Evolutionary conservation across 2,113 vertebrate species (phyloP), one percentile per base, ranked within the genome.

Genomic region (Pomatorhinus ruficollis): DNA sequence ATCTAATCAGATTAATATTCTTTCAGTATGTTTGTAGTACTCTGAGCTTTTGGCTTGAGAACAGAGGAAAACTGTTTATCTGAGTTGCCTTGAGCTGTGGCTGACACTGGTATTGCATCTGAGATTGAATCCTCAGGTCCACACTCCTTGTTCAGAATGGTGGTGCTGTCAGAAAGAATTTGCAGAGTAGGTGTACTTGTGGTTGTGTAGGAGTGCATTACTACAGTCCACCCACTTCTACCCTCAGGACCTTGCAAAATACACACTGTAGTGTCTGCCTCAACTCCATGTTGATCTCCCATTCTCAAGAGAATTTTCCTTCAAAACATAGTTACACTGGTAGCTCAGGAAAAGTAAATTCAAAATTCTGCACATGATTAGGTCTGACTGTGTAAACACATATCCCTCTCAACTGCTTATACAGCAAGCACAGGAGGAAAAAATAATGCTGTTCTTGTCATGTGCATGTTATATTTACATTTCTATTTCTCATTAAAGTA

Each of bases 401-500:
- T 23, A 45, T 89, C 84, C 20, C 33, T 70, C 52, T 63, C 81
- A 70, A 25, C 42, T 80, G 44, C 49, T 77, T 37, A 16, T 37
- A 47, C 23, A 0, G 2, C n/a, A 50, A 92, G 12, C 27, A 70
- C 1, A 63, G 42, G 20, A 87, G 81, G 83, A 78, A 75, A 87
- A 95, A 88, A n/a, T 33, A 76, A 81, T 31, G 52, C 35, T 24
- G 37, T 11, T 33, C 86, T 87, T 94, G 75, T 65, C 76, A 69
- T 45, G 8, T 45, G n/a, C 49, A 17, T 77, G 31, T 78, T 76
- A 42, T 95, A 66, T 65, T 79, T 78, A 31, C 30, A 31, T 65
- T 90, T 97, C 84, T 92, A 88, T 95, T 91, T 92, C 86, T 96
- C 57, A 78, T 65, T 75, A 21, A 80, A 49, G 22, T 93, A 57